A percentile compares a stretch with the other conserved stretches of the same genome.
Evolutionary conservation across 2,888 invertebrate genomes (phyloP).

Genomic region (Monopis laevigella): DNA sequence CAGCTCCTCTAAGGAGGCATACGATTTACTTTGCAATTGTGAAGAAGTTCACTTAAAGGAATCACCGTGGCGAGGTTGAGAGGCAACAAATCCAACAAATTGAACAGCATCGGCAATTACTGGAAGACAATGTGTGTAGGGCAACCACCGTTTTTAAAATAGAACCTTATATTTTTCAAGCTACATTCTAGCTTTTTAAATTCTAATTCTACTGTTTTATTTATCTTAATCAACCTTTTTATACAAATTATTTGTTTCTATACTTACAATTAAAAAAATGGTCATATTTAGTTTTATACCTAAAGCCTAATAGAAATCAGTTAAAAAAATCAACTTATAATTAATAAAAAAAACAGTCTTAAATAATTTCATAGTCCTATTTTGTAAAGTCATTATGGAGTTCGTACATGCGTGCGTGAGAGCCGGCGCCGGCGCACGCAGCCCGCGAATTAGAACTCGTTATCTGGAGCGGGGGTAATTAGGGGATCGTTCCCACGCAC

Average conservation of each 20-base stretch:
- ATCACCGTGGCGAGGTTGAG: constrained; percentile 48
- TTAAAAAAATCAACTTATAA: no score
- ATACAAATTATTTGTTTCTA: no score
- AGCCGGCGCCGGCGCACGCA: constrained; percentile 55
- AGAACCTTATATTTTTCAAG: no score
- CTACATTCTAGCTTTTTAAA: no score
- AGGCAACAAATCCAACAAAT: constrained; percentile 12
- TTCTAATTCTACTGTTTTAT: no score
- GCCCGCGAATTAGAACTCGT: constrained; percentile 62
- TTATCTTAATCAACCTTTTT: no score
- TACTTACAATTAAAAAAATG: no score
- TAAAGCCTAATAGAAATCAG: no score
- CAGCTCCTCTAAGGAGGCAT: constrained; percentile 23
- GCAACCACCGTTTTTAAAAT: constrained; percentile 14
- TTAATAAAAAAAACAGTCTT: no score
- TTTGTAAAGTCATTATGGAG: no score
- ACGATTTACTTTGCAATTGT: constrained; percentile 59
- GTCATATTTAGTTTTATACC: no score
- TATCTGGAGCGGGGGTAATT: constrained; percentile 55
- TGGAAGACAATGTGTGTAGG: constrained; percentile 41
- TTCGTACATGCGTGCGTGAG: constrained; percentile 55
- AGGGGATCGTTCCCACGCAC: constrained; percentile 56
- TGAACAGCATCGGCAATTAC: constrained; percentile 63
- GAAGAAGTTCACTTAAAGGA: constrained; percentile 61
- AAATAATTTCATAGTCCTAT: no score